Evolutionary conservation across 2,797 vertebrate species (phyloP).

Genomic region (Pitangus sulphuratus): DNA sequence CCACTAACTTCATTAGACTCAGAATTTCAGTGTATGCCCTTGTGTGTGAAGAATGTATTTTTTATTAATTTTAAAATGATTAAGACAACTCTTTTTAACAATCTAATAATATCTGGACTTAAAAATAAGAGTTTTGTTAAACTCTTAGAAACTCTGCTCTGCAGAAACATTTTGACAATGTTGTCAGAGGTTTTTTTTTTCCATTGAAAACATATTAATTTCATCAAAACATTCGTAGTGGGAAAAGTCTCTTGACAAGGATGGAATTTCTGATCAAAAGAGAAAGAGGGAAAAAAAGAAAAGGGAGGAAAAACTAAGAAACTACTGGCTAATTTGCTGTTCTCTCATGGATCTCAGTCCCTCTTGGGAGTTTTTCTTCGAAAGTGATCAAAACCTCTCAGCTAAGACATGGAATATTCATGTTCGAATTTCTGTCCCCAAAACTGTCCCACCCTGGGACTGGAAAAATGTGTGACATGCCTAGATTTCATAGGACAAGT

Average conservation of each 20-base stretch:
- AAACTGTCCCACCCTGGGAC: background rate
- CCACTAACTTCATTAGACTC: background rate
- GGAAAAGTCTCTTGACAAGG: background rate
- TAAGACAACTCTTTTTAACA: background rate
- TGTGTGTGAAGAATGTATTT: background rate
- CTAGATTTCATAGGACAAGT: background rate
- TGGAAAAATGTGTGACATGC: background rate
- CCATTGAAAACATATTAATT: background rate
- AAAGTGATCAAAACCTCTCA: background rate
- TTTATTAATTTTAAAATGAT: background rate
- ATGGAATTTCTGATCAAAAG: background rate
- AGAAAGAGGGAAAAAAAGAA: rapidly evolving
- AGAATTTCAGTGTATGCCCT: background rate
- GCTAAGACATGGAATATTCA: background rate
- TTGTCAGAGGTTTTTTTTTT: background rate
- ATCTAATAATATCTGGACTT: background rate
- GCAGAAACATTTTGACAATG: background rate
- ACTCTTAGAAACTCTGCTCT: background rate
- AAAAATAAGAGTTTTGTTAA: background rate
- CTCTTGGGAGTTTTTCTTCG: background rate
- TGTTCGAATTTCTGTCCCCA: background rate
- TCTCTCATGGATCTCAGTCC: background rate
- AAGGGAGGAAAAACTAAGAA: background rate
- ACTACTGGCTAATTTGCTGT: background rate
- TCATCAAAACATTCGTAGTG: background rate